A percentile compares a stretch with the other conserved stretches of the same genome.
Conservation (phyloP, 2,113 vertebrate genomes). For the Rissa tridactyla region DNA sequence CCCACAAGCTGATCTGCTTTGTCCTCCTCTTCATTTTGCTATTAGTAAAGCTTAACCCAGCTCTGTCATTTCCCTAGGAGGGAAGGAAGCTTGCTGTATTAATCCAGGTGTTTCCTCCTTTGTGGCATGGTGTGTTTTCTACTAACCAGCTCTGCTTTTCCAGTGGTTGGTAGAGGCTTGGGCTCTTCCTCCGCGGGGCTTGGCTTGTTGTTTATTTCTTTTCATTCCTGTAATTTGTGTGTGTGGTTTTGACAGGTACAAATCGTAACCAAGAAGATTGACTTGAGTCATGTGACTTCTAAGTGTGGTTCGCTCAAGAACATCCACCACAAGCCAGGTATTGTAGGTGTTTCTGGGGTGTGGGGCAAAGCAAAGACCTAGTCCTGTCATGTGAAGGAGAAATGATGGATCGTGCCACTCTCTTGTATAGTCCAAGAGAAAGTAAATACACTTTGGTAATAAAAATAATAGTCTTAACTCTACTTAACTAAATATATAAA, state of each 20-base stretch:
- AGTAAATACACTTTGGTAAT: neutral
- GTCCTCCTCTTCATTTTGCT: constrained; percentile 37
- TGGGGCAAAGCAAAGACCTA: neutral
- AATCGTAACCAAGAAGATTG: constrained; percentile 94
- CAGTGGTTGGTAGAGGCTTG: constrained; percentile 47
- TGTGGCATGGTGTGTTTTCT: constrained; percentile 44
- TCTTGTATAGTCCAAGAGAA: neutral
- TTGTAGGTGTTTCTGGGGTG: neutral
- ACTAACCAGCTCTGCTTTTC: constrained; percentile 65
- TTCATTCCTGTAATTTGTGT: constrained; percentile 9
- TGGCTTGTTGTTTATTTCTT: neutral
- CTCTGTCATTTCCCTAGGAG: neutral
- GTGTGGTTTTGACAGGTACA: constrained; percentile 79
- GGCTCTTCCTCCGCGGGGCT: neutral
- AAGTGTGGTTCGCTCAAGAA: constrained; percentile 95
- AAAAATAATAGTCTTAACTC: neutral
- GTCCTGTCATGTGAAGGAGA: neutral
- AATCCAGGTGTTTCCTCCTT: constrained; percentile 43
- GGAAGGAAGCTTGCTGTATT: constrained; percentile 56
- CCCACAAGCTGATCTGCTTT: neutral
- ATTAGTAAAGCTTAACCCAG: constrained; percentile 37
- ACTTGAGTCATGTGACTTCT: constrained; percentile 90
- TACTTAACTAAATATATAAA: neutral
- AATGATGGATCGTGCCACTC: neutral
- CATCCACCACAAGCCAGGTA: constrained; percentile 92